Evolutionary conservation across 2,113 vertebrate species (phyloP).

Genomic region (Sigmodon hispidus): DNA sequence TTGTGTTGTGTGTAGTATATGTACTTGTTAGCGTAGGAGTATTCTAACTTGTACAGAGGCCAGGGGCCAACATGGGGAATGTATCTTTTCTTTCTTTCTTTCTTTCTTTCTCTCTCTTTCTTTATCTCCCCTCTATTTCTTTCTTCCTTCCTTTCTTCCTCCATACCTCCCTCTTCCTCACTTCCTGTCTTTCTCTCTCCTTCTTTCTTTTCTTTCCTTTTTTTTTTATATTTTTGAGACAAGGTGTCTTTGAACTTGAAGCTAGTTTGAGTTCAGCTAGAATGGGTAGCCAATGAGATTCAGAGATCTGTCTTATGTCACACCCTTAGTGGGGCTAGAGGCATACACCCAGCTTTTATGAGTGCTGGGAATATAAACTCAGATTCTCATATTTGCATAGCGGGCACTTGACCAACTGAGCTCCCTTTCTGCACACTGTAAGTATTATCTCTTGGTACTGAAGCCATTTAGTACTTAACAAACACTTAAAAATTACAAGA

Average conservation of each 20-base stretch:
- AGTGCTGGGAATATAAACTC: background rate
- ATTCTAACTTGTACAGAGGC: background rate
- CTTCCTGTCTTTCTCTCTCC: background rate
- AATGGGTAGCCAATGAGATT: background rate
- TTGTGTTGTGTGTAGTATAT: background rate
- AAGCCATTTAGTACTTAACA: background rate
- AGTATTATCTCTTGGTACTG: slow-evolving; percentile 3
- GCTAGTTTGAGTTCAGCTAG: background rate
- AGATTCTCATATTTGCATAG: background rate
- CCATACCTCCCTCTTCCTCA: no score
- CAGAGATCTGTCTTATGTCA: background rate
- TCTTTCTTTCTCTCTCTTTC: no score
- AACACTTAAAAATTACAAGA: slow-evolving; percentile 12
- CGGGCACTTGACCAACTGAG: background rate
- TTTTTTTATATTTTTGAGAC: no score
- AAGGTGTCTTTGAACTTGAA: background rate
- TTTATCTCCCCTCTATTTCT: background rate
- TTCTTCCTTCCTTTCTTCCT: no score
- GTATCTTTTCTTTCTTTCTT: background rate
- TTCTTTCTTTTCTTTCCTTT: no score
- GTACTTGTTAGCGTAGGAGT: background rate
- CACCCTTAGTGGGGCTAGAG: background rate
- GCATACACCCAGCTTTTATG: background rate
- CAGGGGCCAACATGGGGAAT: no score
- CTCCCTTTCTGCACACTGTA: background rate